Evolutionary conservation across 2,888 invertebrate genomes (phyloP), one percentile per base, ranked within the genome.

Genomic region (Onchidella celtica): DNA sequence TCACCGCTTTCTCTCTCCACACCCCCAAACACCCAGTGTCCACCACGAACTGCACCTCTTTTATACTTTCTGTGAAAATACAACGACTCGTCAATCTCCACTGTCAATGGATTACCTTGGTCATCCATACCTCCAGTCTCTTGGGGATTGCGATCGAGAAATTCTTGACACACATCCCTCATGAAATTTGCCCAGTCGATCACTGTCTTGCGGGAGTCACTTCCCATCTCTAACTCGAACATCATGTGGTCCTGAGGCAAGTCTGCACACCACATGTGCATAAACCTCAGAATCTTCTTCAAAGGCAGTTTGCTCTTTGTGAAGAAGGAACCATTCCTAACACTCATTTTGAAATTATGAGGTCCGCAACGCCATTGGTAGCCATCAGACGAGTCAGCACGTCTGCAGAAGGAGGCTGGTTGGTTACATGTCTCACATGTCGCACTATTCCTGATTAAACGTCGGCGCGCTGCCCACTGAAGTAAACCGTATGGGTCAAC

Each of bases 21-120:
- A 6, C 11, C 78, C 1, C 68, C 69, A 59, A 78, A 78, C 6
- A 78, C 78, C 78, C 78, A 78, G 38, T 78, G n/a, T n/a, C n/a
- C n/a, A n/a, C n/a, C n/a, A n/a, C n/a, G n/a, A n/a, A n/a, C n/a
- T 61, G n/a, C 61, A 61, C 61, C 61, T n/a, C 61, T 21, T 6
- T 61, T 61, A 61, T 61, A 21, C n/a, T 61, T 61, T 9, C 61
- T 61, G n/a, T 6, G 27, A 21, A 61, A 61, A 61, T 14, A 61
- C n/a, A 61, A 6, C 24, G 61, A 24, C n/a, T 61, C 61, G n/a
- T 61, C 61, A 6, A 61, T 61, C 61, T 61, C 61, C 61, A 61
- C 61, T 9, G n/a, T 21, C 61, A 6, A 14, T 21, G 6, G 6
- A 6, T 6, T 21, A 4, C 27, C 61, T 6, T 61, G 4, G 27